Base-by-base conservation (phyloP, 1,140 invertebrate genomes). In the Diabrotica virgifera region DNA sequence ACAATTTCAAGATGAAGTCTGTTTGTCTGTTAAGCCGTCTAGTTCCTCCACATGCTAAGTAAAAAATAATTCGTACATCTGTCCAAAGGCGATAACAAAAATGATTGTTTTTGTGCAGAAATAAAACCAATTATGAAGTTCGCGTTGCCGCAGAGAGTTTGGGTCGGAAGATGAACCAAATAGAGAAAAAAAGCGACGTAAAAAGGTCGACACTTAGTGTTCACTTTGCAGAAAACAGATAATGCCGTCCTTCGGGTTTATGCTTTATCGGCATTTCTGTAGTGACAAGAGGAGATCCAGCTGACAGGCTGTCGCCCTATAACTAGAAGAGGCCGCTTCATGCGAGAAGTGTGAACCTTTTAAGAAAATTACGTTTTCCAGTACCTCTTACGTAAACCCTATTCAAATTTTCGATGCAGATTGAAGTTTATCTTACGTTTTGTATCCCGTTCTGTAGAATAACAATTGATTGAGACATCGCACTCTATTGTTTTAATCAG, bases 221-320 rank as follows among this genome's bases (percentile, higher is more conserved):
- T 69, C 67, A 66, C 64, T 69, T 63, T 69, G 67, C 67, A 69
- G 67, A 69, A 69, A 69, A 66, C 67, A 69, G 67, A 69, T 69
- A 69, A 69, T 69, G 56, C 67, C 56, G 67, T 69, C 63, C 58
- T 59, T 55, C 59, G 63, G 67, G 64, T 69, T 69, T 69, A 69
- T 69, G 59, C 64, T 69, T 69, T 69, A 69, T 69, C 64, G 67
- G 59, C 67, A 62, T 66, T 66, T 59, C 56, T 60, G 46, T 66
- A 69, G 64, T 66, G 67, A 69, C 67, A 66, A 58, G 63, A 64
- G 66, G 66, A 69, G 66, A 66, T 69, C 64, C 67, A 63, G 53
- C 64, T 69, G 67, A 69, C 67, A 69, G 67, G 60, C 64, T 63
- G 67, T 69, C 67, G 56, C 64, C 67, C 61, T 63, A 66, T 66